These are phyloP conservation scores for Ennomos fuscantarius DNA, from an alignment of 2,888 invertebrate genomes.

Conservation along the genomic window DNA sequence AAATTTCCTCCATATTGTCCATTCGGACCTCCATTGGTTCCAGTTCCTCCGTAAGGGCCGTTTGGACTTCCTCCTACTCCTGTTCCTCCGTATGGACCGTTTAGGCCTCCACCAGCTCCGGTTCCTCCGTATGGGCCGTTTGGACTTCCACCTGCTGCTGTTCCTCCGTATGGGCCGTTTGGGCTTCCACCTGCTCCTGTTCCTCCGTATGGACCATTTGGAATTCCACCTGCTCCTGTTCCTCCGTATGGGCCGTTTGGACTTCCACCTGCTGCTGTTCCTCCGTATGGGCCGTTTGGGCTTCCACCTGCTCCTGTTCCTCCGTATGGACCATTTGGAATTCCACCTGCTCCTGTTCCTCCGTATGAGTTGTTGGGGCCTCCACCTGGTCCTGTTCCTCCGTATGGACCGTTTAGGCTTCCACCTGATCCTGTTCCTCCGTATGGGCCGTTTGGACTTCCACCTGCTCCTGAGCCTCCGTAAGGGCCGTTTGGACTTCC, in stretches of 20 bases:
- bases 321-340: slow-evolving; percentile 22
- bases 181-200: slow-evolving; percentile 18
- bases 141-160: slow-evolving; percentile 20
- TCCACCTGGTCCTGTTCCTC: slow-evolving; percentile 17
- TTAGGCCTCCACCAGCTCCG: neutral
- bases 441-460: slow-evolving; percentile 18
- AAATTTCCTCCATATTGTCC: too few relatives aligned
- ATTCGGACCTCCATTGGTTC: slow-evolving; percentile 11
- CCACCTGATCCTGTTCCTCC: slow-evolving; percentile 20
- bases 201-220: slow-evolving; percentile 23
- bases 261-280: neutral
- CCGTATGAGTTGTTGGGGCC: slow-evolving; percentile 21
- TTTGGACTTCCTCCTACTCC: slow-evolving; percentile 14
- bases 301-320: slow-evolving; percentile 7
- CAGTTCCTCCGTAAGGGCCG: slow-evolving; percentile 8
- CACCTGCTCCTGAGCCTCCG: slow-evolving; percentile 3
- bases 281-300: slow-evolving; percentile 4
- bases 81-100: slow-evolving; percentile 3
- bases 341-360: slow-evolving; percentile 19
- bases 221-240: neutral
- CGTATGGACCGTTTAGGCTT: slow-evolving; percentile 23
- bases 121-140: slow-evolving; percentile 23
- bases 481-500: slow-evolving; percentile 30
- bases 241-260: slow-evolving; percentile 9
- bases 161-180: slow-evolving; percentile 24